These are phyloP conservation scores for Phymanthus crucifer DNA, from an alignment of 92 coral and sea anemone genomes.

Conservation along the genomic window DNA sequence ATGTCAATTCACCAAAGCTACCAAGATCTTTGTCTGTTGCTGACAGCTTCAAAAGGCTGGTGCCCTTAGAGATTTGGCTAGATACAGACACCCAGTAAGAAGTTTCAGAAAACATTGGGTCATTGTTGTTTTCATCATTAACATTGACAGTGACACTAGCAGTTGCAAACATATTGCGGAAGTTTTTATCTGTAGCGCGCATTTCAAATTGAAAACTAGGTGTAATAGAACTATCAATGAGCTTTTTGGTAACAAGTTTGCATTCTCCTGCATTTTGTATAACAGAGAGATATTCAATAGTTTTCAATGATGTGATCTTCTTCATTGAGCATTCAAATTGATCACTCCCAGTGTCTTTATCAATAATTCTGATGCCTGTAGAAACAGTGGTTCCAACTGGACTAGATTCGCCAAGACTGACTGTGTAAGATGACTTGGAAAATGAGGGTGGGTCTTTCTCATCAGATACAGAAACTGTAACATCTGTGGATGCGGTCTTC, in stretches of 20 bases:
- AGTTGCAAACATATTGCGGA: conserved; percentile 65
- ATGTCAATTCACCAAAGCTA: conserved; percentile 76
- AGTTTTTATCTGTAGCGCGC: conserved; percentile 75
- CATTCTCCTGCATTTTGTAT: conserved; percentile 52
- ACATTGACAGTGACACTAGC: conserved; percentile 61
- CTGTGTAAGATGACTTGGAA: conserved; percentile 23
- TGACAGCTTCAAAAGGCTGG: conserved; percentile 52
- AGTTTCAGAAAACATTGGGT: conserved; percentile 64
- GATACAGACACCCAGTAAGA: conserved; percentile 69
- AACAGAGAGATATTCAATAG: conserved; percentile 48
- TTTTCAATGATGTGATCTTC: conserved; percentile 38
- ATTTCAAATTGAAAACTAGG: conserved; percentile 64
- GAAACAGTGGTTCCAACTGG: conserved; percentile 46
- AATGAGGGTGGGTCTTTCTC: conserved; percentile 68
- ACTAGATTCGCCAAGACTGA: conserved; percentile 41
- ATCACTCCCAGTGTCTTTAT: conserved; percentile 45
- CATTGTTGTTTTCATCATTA: conserved; percentile 67
- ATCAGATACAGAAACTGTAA: conserved; percentile 53
- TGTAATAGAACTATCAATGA: conserved; percentile 46
- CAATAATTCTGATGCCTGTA: conserved; percentile 57
- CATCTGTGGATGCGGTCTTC: conserved; percentile 46
- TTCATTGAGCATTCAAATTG: conserved; percentile 69
- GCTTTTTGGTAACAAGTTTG: conserved; percentile 52
- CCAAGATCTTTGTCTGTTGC: conserved; percentile 78
- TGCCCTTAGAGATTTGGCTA: conserved; percentile 39